Percentiles rank a stretch among this genome's conserved stretches.
Conservation (phyloP, 2,888 invertebrate species). For the Halocaridina rubra region DNA sequence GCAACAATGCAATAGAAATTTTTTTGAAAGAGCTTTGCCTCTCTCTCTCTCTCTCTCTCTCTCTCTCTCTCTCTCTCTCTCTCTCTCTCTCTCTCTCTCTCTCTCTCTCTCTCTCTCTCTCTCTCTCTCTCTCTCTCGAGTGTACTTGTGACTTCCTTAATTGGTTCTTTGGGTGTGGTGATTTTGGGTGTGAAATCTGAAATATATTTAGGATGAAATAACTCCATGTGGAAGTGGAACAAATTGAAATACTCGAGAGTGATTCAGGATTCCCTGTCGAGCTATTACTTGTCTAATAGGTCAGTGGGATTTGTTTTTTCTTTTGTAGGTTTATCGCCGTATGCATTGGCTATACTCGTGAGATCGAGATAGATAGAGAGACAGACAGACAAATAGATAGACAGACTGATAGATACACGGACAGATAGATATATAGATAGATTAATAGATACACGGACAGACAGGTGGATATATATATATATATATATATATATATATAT, state of each 20-base stretch:
- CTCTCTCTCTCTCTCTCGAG: not conserved
- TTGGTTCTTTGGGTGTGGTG: no score
- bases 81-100: not conserved
- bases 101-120: not conserved
- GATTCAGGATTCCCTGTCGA: not conserved
- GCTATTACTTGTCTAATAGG: no score
- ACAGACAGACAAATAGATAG: not conserved
- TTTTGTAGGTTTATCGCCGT: no score
- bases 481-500: not conserved
- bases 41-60: not conserved
- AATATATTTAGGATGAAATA: not conserved
- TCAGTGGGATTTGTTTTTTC: no score
- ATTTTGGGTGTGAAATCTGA: no score
- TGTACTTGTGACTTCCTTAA: not conserved
- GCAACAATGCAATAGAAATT: no score
- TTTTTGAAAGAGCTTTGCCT: no score
- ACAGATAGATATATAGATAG: not conserved
- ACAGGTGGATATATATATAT: not conserved
- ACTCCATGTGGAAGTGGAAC: not conserved
- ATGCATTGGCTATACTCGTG: no score
- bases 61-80: not conserved
- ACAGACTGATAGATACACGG: not conserved
- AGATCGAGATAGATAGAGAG: no score
- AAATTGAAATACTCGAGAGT: not conserved
- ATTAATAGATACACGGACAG: not conserved